Evolutionary conservation across 1,140 invertebrate genomes (phyloP), one percentile per base, ranked within the genome.

Genomic region (Hylaeus volcanicus): DNA sequence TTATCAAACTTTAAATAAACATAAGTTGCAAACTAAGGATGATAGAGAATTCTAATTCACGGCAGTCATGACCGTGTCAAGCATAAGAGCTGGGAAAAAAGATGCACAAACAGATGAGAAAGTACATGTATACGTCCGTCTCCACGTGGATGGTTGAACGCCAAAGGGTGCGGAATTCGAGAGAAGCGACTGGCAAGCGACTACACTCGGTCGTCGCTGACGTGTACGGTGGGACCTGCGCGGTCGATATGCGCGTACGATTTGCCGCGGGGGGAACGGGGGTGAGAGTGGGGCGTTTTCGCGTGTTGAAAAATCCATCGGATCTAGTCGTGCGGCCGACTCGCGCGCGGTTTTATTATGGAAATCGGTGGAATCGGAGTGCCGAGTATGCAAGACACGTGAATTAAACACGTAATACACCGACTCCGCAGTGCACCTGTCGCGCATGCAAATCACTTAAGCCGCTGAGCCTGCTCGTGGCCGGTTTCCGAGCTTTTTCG

Each of bases 361-460:
- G 80, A 83, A 88, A 88, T 88, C 78, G 80, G 84, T 69, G 80
- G 77, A 86, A 86, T 86, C 84, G 77, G 74, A 72, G 73, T 79
- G 81, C 68, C 81, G 88, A 84, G 85, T 89, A 90, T 89, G 88
- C 84, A 78, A 86, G 86, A 89, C 87, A 90, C 88, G 88, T 90
- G 88, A 90, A 90, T 90, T 90, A 88, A 89, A 89, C 88, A 89
- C 89, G 86, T 90, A 90, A 90, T 90, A 90, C 89, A 89, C 84
- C 81, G 84, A 86, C 70, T 81, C 66, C 79, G 84, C 83, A 82
- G 79, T 81, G 89, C 89, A 89, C 89, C 88, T 90, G 89, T 90
- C 88, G 89, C 86, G 89, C 87, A 90, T 90, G 89, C 88, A 89
- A 89, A 90, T 90, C 83, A 86, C 84, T 83, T 87, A 85, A 87